Base-by-base conservation (phyloP, 2,113 vertebrate genomes). In the Mobula hypostoma region DNA sequence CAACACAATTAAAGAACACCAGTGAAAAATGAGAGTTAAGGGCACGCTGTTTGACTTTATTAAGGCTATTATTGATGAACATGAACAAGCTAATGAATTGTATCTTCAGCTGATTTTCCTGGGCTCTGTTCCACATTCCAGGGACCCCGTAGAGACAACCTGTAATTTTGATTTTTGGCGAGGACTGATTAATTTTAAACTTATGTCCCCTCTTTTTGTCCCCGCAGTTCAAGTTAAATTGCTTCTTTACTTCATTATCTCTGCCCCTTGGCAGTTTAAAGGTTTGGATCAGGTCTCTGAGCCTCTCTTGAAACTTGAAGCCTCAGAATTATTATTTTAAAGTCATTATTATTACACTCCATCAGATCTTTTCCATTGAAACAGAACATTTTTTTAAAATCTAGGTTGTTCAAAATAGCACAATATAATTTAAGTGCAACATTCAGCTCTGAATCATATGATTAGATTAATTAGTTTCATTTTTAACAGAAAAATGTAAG, bases 141-240 rank as follows among this genome's bases (percentile, higher is more conserved):
- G 66, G 61, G 29, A 90, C 15, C 21, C 85, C n/a, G 63, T 36
- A 7, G 85, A 63, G 58, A 90, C 61, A 32, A 90, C 29, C 63
- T 36, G 58, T 32, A 90, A 90, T 90, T 90, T 90, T n/a, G 15
- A 66, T 61, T 19, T 68, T 90, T 68, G 21, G 85, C 32, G n/a
- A 66, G 61, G n/a, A n/a, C 85, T 68, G 85, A 90, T 90, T 90
- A 90, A 66, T 90, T 90, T 90, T 90, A 90, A 68, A 90, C 85
- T n/a, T 66, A 2, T 63, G 61, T 68, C 29, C 85, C 32, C 61
- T 90, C 63, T 90, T 90, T 68, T 32, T 90, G 85, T 90, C 85
- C 85, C 32, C 85, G 32, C 85, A 68, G 85, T 90, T 90, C 85
- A 90, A 90, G 61, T 66, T 90, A 90, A 90, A 90, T 90, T 90